Base-by-base conservation (phyloP, 2,888 invertebrate genomes). In the Cheiracanthium punctorium region DNA sequence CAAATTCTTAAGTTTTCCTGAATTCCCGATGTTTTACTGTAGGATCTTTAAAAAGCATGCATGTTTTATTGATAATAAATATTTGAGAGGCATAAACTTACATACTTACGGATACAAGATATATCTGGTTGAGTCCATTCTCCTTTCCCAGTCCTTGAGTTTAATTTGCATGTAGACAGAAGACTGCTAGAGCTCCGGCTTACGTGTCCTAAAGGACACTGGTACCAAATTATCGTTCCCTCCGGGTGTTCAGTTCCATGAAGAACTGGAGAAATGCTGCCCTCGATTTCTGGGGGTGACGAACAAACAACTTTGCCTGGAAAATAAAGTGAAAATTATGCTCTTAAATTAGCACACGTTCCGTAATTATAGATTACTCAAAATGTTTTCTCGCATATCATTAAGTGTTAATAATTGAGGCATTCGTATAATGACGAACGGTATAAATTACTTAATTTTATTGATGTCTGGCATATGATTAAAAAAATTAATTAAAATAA, bases 101-200 rank as follows among this genome's bases (percentile, higher is more conserved):
- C 17, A 33, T 64, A 82, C 82, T 73, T 84, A 84, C 84, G 79
- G 17, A 37, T 52, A 52, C 84, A 84, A 12, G 24, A 14, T 5
- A 79, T 52, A 12, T 52, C 10, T 24, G 73, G 72, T 14, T 64
- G 0, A 1, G 37, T 79, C 84, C 84, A 84, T 28, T 71, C 17
- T 2, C 48, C 33, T 1, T 17, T 20, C 4, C 52, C 1, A 0
- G 41, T 32, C 0, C 28, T 14, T 20, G 29, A 32, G 17, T 64
- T 24, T 10, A 41, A 8, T n/a, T 33, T 28, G 28, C 82, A 82
- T 0, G 71, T 37, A 14, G 64, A 52, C 2, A 14, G 32, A 4
- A 28, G 33, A 17, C 8, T 12, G 0, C 48, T 73, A 1, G 32
- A 32, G 1, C 20, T 33, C 8, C 71, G 75, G 0, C 52, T 30